phyloP scores from a whole-genome alignment of 2,113 vertebrate genomes.

The Turnix velox region DNA sequence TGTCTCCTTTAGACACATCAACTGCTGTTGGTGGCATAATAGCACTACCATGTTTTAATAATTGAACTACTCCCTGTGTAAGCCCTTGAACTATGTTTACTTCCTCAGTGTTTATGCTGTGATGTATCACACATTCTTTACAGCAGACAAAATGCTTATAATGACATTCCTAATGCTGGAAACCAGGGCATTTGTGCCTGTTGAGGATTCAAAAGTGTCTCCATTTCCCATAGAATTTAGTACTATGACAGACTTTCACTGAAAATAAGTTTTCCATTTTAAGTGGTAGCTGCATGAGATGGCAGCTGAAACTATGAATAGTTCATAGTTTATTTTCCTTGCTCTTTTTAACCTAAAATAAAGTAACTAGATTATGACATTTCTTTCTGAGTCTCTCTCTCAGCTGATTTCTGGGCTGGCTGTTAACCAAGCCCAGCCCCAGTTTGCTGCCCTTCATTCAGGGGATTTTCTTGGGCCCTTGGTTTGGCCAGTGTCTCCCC shows the following conservation, averaged over 20 bases:
- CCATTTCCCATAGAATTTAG: background rate
- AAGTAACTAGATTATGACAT: background rate
- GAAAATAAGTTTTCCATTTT: background rate
- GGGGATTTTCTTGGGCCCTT: background rate
- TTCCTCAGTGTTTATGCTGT: background rate
- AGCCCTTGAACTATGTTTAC: conserved; percentile 1
- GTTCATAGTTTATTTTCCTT: background rate
- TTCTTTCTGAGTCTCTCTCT: background rate
- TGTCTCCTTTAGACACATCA: background rate
- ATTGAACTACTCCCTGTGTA: background rate
- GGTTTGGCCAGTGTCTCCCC: background rate
- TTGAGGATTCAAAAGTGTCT: background rate
- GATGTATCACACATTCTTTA: background rate
- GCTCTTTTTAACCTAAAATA: background rate
- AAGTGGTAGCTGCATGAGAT: background rate
- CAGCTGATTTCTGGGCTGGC: background rate
- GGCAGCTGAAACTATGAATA: background rate
- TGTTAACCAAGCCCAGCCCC: background rate
- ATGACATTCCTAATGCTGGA: conserved; percentile 14
- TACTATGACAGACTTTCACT: background rate
- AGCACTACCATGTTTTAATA: conserved; percentile 2
- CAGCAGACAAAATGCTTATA: background rate
- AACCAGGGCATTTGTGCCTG: background rate
- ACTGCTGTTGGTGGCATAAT: background rate
- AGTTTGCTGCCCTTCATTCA: background rate